phyloP scores from a whole-genome alignment of 2,113 vertebrate genomes.

The Centrocercus urophasianus region DNA sequence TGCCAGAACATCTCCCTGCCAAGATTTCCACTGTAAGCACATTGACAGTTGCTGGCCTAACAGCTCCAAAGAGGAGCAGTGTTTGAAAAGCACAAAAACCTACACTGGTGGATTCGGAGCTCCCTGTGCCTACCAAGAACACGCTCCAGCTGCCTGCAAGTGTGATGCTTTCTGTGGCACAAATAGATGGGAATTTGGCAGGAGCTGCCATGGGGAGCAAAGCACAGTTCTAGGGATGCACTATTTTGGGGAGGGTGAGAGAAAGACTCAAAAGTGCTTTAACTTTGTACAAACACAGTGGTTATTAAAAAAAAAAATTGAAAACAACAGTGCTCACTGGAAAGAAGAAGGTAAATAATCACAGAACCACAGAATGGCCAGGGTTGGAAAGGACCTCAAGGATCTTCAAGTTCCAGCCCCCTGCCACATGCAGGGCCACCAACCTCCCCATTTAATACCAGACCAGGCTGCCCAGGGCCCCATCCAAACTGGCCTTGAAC shows the following conservation, averaged over 20 bases:
- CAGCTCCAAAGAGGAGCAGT: not conserved
- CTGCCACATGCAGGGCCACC: too few species aligned
- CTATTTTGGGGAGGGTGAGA: not conserved
- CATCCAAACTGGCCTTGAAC: too few species aligned
- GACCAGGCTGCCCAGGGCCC: too few species aligned
- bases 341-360: not conserved
- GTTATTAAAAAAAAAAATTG: not conserved
- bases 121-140: accelerated
- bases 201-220: not conserved
- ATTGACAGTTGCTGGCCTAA: not conserved
- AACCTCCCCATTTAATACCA: too few species aligned
- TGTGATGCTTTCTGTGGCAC: not conserved
- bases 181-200: not conserved
- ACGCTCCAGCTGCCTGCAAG: not conserved
- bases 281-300: not conserved
- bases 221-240: not conserved
- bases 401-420: too few species aligned
- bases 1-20: not conserved
- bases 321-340: not conserved
- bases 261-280: not conserved
- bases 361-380: too few species aligned
- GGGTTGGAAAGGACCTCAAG: too few species aligned
- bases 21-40: not conserved
- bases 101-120: not conserved
- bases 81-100: not conserved